These are phyloP conservation scores for Arge pagana DNA, from an alignment of 2,888 invertebrate species.

Conservation along the genomic window DNA sequence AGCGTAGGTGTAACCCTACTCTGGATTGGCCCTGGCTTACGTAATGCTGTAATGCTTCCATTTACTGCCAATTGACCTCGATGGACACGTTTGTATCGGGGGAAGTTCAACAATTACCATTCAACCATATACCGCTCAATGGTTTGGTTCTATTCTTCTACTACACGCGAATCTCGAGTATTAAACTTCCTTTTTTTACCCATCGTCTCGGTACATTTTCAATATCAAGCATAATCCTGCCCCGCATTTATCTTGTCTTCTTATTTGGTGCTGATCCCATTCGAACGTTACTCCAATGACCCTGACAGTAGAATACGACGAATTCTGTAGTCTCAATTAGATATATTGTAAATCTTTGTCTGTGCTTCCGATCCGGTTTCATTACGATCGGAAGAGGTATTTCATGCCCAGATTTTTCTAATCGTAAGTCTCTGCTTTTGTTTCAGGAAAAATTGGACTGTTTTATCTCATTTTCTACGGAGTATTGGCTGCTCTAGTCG, in stretches of 20 bases:
- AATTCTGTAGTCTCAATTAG: not conserved
- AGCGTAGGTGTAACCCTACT: conserved; percentile 54
- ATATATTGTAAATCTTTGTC: not conserved
- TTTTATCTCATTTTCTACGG: conserved; percentile 95
- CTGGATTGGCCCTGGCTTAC: conserved; percentile 55
- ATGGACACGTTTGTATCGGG: conserved; percentile 55
- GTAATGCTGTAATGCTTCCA: conserved; percentile 55
- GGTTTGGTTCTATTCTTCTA: not conserved
- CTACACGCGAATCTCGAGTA: not conserved
- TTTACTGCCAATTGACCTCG: conserved; percentile 59
- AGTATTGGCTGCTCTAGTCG: conserved; percentile 88
- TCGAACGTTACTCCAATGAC: too few relatives aligned
- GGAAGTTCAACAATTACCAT: conserved; percentile 59
- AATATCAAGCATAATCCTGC: too few relatives aligned
- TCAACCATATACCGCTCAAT: conserved; percentile 40
- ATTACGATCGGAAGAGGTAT: not conserved
- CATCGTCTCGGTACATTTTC: too few relatives aligned
- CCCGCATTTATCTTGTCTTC: too few relatives aligned
- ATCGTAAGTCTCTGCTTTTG: conserved; percentile 37
- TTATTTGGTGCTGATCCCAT: too few relatives aligned
- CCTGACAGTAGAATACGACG: too few relatives aligned
- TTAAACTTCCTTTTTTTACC: too few relatives aligned
- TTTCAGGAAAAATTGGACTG: conserved; percentile 88
- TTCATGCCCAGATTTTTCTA: not conserved
- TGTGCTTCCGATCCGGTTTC: not conserved